Evolutionary conservation across 1,140 invertebrate genomes (phyloP).

Genomic region (Cryptotermes secundus): DNA sequence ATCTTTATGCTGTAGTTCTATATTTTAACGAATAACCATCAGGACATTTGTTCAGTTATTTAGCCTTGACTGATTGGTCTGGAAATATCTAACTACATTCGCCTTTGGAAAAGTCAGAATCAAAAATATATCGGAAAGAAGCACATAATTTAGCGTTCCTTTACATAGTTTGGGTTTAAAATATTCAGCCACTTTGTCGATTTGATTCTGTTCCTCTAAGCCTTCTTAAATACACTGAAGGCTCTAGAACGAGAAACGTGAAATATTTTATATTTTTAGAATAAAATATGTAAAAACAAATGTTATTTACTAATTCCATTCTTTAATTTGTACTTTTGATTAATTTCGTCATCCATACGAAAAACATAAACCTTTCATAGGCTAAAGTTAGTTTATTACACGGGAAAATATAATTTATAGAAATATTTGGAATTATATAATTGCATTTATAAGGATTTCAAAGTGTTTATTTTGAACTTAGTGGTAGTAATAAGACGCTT

Average conservation of each 20-base stretch:
- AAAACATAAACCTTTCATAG: background rate
- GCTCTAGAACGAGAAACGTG: background rate
- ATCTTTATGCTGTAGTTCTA: too few species aligned
- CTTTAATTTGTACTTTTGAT: background rate
- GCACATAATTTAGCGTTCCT: too few species aligned
- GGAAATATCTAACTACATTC: too few species aligned
- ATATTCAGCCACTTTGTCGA: background rate
- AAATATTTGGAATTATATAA: too few species aligned
- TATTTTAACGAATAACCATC: too few species aligned
- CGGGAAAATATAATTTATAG: background rate
- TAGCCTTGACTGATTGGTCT: too few species aligned
- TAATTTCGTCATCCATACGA: background rate
- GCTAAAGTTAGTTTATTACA: background rate
- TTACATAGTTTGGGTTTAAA: background rate
- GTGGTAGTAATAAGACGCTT: too few species aligned
- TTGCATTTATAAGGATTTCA: too few species aligned
- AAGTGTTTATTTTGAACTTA: too few species aligned
- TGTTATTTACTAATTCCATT: background rate
- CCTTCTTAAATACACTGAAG: background rate
- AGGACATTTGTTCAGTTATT: too few species aligned
- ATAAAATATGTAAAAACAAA: background rate
- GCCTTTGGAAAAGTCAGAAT: too few species aligned
- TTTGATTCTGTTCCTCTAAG: background rate
- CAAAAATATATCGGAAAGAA: too few species aligned
- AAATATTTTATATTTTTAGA: conserved; percentile 18